These are phyloP conservation scores for Platygyra sinensis DNA, from an alignment of 64 coral and sea anemone genomes.

Conservation along the genomic window DNA sequence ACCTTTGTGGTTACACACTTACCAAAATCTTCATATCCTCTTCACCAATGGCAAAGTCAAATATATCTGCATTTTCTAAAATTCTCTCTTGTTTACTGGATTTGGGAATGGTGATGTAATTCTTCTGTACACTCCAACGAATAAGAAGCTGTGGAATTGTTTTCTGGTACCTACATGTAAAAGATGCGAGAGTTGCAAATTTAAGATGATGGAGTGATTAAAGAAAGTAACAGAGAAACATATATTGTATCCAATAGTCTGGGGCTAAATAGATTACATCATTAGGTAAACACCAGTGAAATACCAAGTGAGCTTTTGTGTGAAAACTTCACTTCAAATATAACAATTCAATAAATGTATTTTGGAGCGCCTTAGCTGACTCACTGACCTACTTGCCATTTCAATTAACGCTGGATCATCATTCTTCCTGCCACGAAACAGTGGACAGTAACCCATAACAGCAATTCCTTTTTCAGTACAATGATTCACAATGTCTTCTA, in stretches of 20 bases:
- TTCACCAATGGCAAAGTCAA: conserved; percentile 86
- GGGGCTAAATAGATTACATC: too few species aligned
- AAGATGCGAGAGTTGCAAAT: neutral
- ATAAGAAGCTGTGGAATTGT: conserved; percentile 78
- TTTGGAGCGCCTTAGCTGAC: too few species aligned
- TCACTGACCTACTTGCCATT: conserved; percentile 69
- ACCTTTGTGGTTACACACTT: neutral
- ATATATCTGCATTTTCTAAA: conserved; percentile 69
- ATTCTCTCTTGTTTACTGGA: conserved; percentile 70
- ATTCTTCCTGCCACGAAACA: conserved; percentile 58
- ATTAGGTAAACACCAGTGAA: too few species aligned
- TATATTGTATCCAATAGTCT: too few species aligned
- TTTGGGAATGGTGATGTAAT: conserved; percentile 86
- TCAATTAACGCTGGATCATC: conserved; percentile 59
- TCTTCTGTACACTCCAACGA: conserved; percentile 85
- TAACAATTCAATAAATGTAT: too few species aligned
- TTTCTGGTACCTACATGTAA: conserved; percentile 76
- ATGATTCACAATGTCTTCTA: conserved; percentile 68
- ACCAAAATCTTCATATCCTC: conserved; percentile 89
- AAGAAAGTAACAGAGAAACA: too few species aligned
- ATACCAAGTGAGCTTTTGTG: too few species aligned
- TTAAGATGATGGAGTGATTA: neutral
- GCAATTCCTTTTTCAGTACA: conserved; percentile 70
- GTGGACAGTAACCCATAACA: conserved; percentile 56
- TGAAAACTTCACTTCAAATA: too few species aligned